These are phyloP conservation scores for Drosophila mojavensis DNA, from an alignment of 1,140 invertebrate genomes.

Conservation along the genomic window DNA sequence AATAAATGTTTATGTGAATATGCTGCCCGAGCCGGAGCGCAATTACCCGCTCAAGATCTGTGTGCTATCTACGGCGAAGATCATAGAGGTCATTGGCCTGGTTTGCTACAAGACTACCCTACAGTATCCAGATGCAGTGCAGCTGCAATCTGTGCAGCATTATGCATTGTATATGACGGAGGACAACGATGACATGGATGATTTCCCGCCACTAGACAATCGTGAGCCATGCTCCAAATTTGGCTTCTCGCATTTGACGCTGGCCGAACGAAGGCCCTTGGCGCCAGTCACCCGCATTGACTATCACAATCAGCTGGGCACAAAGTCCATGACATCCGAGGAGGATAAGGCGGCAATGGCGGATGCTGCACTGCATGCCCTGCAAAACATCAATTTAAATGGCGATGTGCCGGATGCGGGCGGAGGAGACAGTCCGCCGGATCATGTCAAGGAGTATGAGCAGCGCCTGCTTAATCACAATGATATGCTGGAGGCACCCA, in stretches of 20 bases:
- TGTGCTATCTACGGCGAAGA: slow-evolving; percentile 92
- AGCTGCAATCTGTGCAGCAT: slow-evolving; percentile 86
- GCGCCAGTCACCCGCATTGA: slow-evolving; percentile 84
- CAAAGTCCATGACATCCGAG: slow-evolving; percentile 81
- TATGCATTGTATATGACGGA: slow-evolving; percentile 97
- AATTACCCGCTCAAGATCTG: slow-evolving; percentile 93
- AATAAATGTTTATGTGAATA: slow-evolving; percentile 94
- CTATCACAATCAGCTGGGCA: slow-evolving; percentile 67
- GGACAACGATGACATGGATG: slow-evolving; percentile 97
- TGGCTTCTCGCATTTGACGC: slow-evolving; percentile 94
- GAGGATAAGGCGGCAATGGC: slow-evolving; percentile 67
- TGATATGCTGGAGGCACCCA: slow-evolving; percentile 90
- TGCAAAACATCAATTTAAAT: slow-evolving; percentile 61
- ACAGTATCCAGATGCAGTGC: slow-evolving; percentile 86
- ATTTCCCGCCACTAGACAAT: slow-evolving; percentile 95
- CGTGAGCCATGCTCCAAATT: slow-evolving; percentile 96
- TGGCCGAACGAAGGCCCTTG: slow-evolving; percentile 88
- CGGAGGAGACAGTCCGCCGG: slow-evolving; percentile 51
- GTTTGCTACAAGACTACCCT: slow-evolving; percentile 93
- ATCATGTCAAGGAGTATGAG: slow-evolving; percentile 79
- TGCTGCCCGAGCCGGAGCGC: slow-evolving; percentile 91
- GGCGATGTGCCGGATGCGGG: slow-evolving; percentile 55
- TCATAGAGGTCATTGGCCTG: slow-evolving; percentile 96
- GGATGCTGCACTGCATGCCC: slow-evolving; percentile 57
- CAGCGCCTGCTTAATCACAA: slow-evolving; percentile 89